phyloP scores from a whole-genome alignment of 1,140 invertebrate genomes.

The Manduca sexta region DNA sequence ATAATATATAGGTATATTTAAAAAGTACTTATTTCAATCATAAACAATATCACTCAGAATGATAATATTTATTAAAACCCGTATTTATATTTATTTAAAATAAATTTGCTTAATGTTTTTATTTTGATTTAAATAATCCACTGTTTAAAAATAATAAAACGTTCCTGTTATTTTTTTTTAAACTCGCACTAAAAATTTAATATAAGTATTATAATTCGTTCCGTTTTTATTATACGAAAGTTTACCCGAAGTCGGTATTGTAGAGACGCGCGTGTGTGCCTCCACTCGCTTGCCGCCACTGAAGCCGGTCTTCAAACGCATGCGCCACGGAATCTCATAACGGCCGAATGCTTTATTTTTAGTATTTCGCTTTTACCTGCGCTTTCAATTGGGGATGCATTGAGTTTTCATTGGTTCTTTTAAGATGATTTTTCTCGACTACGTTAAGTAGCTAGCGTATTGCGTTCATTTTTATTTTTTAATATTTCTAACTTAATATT shows the following conservation, averaged over 20 bases:
- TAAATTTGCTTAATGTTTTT: too few relatives aligned
- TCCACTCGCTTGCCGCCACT: slow-evolving; percentile 13
- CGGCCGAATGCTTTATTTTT: slow-evolving; percentile 15
- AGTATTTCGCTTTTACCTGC: slow-evolving; percentile 12
- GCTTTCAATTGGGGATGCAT: slow-evolving; percentile 15
- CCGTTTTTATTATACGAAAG: slow-evolving; percentile 1
- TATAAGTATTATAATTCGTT: slow-evolving; percentile 5
- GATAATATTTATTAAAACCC: too few relatives aligned
- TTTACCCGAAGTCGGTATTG: slow-evolving; percentile 2
- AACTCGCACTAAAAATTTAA: too few relatives aligned
- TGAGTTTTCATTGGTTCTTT: slow-evolving; percentile 3
- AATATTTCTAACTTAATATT: too few relatives aligned
- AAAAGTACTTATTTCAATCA: too few relatives aligned
- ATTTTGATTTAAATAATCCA: too few relatives aligned
- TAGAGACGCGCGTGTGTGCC: slow-evolving; percentile 7
- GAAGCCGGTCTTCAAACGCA: slow-evolving; percentile 6
- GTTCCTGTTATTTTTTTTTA: too few relatives aligned
- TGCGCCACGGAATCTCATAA: slow-evolving; percentile 6
- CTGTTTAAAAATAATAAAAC: too few relatives aligned
- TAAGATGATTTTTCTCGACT: background rate
- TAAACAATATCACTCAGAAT: too few relatives aligned
- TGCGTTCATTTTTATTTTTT: too few relatives aligned
- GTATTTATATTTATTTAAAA: too few relatives aligned
- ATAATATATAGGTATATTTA: too few relatives aligned
- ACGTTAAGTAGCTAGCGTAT: background rate